Conservation (phyloP, 1,140 invertebrate genomes). For the Atta cephalotes region DNA sequence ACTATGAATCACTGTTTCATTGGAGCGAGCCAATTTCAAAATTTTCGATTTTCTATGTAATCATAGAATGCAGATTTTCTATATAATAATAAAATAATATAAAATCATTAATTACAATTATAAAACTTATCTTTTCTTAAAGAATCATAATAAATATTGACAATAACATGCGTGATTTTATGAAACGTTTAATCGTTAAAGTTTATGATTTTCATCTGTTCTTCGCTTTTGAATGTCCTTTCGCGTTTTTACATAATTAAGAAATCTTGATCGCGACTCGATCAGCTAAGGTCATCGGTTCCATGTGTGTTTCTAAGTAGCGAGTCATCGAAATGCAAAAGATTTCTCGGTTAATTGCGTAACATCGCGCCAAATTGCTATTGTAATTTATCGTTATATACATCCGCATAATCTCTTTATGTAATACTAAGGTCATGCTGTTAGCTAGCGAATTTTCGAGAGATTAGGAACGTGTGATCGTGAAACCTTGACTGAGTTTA, state of each 20-base stretch:
- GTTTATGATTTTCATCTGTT: neutral
- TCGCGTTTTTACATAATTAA: neutral
- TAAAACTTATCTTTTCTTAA: neutral
- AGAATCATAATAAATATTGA: neutral
- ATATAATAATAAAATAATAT: neutral
- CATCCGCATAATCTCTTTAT: slow-evolving; percentile 6
- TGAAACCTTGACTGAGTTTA: slow-evolving; percentile 12
- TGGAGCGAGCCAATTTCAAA: neutral
- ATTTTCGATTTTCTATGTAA: neutral
- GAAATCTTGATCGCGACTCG: slow-evolving; percentile 8
- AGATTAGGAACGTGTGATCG: neutral
- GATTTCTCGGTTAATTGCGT: neutral
- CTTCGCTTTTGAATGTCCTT: neutral
- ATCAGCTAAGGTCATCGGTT: neutral
- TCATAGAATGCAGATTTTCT: neutral
- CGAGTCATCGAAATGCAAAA: slow-evolving; percentile 10
- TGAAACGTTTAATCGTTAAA: neutral
- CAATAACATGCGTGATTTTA: neutral
- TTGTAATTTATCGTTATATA: slow-evolving; percentile 35
- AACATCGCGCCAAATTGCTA: neutral
- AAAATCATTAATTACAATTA: neutral
- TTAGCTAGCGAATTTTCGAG: neutral
- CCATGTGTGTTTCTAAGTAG: neutral
- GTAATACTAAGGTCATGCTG: neutral
- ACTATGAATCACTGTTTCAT: too few species aligned